Evolutionary conservation across 2,797 vertebrate genomes (phyloP), one percentile per base, ranked within the genome.

Genomic region (Aulostomus chinensis): DNA sequence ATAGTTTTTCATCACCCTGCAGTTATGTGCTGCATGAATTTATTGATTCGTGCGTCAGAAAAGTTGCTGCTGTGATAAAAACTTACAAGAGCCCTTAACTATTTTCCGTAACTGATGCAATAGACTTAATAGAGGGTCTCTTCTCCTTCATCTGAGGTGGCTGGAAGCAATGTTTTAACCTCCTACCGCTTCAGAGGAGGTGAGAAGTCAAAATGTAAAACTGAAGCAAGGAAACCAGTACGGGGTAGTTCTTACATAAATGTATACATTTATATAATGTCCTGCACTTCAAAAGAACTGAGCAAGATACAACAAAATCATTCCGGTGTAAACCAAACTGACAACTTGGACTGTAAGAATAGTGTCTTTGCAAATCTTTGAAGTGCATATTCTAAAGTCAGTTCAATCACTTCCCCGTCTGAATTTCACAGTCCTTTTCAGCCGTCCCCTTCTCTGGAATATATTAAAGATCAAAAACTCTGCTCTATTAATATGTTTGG

Each of bases 381-480:
- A 33, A 55, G 52, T 33, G 13, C 29, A 53, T 30, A 45, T 32
- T 37, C 20, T n/a, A 36, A 53, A 31, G 53, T 28, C 41, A 53
- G 29, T 48, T 50, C 16, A 41, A 21, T 48, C 22, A 21, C 28
- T 42, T 49, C 9, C 6, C 17, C 14, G 37, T 16, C 32, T 9
- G 34, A 43, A 41, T 39, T 42, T 36, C 33, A 28, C 17, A 37
- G 39, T 33, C 7, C 13, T 31, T 17, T 54, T 57, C 43, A 58
- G 50, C 18, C 7, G 11, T 7, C 46, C 17, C 17, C 22, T 8
- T 36, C 35, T 49, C n/a, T 42, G 4, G 48, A 16, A 58, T 59
- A 25, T 24, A 36, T 41, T 35, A 51, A 60, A 67, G 25, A 69
- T 64, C 49, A 69, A 58, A n/a, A 33, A 64, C 40, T 38, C 11